Percentiles rank a stretch among this genome's conserved stretches.
Evolutionary conservation across 2,797 vertebrate species (phyloP).

Genomic region (Poliocrania exsul): DNA sequence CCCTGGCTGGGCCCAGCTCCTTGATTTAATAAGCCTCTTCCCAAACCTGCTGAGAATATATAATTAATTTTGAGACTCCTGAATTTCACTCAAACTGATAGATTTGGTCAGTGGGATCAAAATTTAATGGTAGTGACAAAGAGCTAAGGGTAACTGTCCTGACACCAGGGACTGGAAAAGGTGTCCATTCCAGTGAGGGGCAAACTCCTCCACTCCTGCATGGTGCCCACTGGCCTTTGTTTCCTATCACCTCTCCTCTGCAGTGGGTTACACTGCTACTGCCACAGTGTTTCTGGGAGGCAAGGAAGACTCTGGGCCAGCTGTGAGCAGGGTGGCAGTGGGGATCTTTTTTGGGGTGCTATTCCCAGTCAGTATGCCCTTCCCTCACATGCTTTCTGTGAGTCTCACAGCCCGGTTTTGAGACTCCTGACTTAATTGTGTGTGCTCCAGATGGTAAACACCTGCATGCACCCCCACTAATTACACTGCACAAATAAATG

Average conservation of each 20-base stretch:
- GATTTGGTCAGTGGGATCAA: neutral
- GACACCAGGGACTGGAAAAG: neutral
- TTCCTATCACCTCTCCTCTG: neutral
- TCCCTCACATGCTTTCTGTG: neutral
- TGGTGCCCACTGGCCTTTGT: neutral
- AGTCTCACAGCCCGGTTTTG: neutral
- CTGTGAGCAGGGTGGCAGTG: rapidly evolving
- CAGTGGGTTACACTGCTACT: neutral
- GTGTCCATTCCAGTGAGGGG: neutral
- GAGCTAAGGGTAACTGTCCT: neutral
- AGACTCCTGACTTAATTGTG: neutral
- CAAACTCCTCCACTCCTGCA: neutral
- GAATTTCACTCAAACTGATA: neutral
- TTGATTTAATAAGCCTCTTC: neutral
- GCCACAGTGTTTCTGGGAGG: neutral
- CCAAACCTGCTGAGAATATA: neutral
- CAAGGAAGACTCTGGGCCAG: neutral
- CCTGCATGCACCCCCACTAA: neutral
- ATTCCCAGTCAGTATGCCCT: neutral
- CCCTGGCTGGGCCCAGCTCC: neutral
- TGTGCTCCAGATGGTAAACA: conserved; percentile 6
- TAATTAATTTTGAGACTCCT: neutral
- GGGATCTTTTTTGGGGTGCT: neutral
- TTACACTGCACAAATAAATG: neutral
- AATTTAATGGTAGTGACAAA: neutral